A percentile compares a stretch with the other conserved stretches of the same genome.
phyloP scores from a whole-genome alignment of 2,113 vertebrate genomes.

The Prunella himalayana region DNA sequence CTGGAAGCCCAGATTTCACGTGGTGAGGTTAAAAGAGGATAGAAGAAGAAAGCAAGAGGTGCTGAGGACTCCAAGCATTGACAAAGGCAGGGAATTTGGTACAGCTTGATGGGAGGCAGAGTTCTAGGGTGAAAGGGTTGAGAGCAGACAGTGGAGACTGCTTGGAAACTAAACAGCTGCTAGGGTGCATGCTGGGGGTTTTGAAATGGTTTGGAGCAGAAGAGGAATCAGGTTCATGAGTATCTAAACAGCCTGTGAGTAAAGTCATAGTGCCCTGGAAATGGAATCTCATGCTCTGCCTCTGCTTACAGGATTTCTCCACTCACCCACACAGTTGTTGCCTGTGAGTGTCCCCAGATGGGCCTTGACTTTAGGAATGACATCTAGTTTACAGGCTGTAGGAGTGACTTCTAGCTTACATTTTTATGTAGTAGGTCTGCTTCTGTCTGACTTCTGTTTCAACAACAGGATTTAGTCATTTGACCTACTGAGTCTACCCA shows the following conservation, averaged over 20 bases:
- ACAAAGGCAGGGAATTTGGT: background rate
- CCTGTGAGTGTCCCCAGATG: background rate
- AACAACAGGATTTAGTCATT: background rate
- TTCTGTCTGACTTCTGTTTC: background rate
- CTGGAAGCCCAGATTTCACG: background rate
- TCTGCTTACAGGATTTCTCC: background rate
- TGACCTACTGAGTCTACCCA: background rate
- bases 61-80: rapidly evolving
- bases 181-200: background rate
- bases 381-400: background rate
- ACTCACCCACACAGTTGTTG: background rate
- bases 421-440: background rate
- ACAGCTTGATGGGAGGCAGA: background rate
- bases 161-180: background rate
- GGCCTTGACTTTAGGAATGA: background rate
- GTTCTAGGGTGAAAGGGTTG: background rate
- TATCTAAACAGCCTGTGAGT: background rate
- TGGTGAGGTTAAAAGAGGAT: background rate
- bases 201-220: background rate
- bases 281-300: background rate
- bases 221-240: background rate
- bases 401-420: background rate
- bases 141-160: background rate
- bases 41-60: background rate
- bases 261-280: background rate